Evolutionary conservation across 2,797 vertebrate species (phyloP).

Genomic region (Harpagifer antarcticus): DNA sequence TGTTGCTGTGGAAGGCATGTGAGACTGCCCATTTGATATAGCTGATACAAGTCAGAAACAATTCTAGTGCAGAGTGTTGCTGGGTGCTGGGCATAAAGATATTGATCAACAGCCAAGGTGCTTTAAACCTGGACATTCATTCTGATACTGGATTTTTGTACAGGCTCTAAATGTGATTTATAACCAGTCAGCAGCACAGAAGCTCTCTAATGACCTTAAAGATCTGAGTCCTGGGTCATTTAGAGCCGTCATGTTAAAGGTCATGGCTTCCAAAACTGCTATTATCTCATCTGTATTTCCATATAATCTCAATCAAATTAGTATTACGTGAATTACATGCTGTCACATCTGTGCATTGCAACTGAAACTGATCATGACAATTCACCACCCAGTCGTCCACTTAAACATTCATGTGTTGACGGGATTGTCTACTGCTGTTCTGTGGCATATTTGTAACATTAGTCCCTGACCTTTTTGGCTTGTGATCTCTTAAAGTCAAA

Average conservation of each 20-base stretch:
- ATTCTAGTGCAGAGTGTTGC: slow-evolving; percentile 35
- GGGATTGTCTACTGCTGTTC: neutral
- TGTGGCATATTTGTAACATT: neutral
- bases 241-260: neutral
- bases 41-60: slow-evolving; percentile 52
- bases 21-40: slow-evolving; percentile 39
- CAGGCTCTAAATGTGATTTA: slow-evolving; percentile 48
- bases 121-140: slow-evolving; percentile 38
- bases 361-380: slow-evolving; percentile 6
- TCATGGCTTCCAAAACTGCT: neutral
- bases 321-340: neutral
- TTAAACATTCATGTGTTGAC: neutral
- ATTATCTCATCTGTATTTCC: slow-evolving; percentile 20
- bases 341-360: neutral
- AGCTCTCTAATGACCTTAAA: slow-evolving; percentile 11
- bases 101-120: slow-evolving; percentile 50
- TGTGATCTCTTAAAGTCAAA: neutral
- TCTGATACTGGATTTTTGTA: slow-evolving; percentile 32
- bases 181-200: slow-evolving; percentile 15
- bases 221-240: neutral
- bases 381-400: neutral
- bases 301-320: neutral
- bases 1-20: slow-evolving; percentile 40
- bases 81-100: slow-evolving; percentile 20
- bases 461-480: neutral